Base-by-base conservation (phyloP, 2,888 invertebrate genomes). In the Synergus gifuensis region DNA sequence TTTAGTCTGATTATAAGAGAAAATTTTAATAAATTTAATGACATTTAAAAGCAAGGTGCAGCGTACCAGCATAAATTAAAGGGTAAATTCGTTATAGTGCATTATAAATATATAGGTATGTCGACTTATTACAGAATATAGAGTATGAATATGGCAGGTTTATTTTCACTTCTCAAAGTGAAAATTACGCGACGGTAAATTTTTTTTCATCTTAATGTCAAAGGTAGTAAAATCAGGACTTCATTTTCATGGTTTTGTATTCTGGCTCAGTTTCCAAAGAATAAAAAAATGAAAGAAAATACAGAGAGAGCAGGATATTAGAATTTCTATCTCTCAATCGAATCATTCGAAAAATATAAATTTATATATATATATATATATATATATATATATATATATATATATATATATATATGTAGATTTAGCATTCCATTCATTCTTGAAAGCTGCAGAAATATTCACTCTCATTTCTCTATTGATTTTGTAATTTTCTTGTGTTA, bases 181-280 rank as follows among this genome's bases (percentile, higher is more conserved):
- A 67, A 67, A 67, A 67, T 67, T 67, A 67, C 22, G 11, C 22
- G 42, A 18, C 5, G 18, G 66, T 22, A 9, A 8, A 67, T 67
- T 42, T 18, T 12, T 36, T 36, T 18, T 14, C 14, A 49, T 49
- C 14, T 49, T 49, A 49, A 46, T 36, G 36, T 36, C 36, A 46
- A 46, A 12, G 11, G 12, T 46, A 12, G 4, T 49, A 14, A 46
- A 14, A 5, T 1, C 12, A 46, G 46, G 46, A 49, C 7, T 5
- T 7, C 16, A 49, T 16, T 49, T 4, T 49, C 49, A 49, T 16
- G 7, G 16, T 16, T 54, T n/a, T n/a, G n/a, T 7, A n/a, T n/a
- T n/a, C n/a, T 54, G 7, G 54, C 1, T 54, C n/a, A 54, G 16
- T n/a, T n/a, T 54, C 49, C 1, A n/a, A 54, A n/a, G 54, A 12